These are phyloP conservation scores for Chaenogobius annularis DNA, from an alignment of 2,113 vertebrate species.

Conservation along the genomic window DNA sequence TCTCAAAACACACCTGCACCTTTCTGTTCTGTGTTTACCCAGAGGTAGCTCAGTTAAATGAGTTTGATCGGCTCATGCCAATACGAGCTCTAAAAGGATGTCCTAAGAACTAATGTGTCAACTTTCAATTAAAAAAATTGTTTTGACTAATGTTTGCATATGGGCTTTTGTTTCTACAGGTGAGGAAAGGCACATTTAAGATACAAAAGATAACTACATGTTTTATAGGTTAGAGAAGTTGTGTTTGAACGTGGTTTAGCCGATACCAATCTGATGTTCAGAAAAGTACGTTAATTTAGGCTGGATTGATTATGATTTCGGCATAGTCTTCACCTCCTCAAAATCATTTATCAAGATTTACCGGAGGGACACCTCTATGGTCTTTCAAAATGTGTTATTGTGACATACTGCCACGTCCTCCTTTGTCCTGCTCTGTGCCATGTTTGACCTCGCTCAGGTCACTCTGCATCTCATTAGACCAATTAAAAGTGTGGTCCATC, in stretches of 20 bases:
- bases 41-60: slow-evolving; percentile 2
- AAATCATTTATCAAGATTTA: background rate
- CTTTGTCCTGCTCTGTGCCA: slow-evolving; percentile 34
- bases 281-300: no score
- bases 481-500: slow-evolving; percentile 53
- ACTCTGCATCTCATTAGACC: slow-evolving; percentile 64
- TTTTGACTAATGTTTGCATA: background rate
- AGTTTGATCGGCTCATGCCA: slow-evolving; percentile 15
- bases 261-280: no score
- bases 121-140: background rate
- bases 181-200: no score
- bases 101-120: background rate
- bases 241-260: no score
- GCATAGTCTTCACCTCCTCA: background rate
- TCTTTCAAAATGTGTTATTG: background rate
- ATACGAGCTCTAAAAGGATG: slow-evolving; percentile 10
- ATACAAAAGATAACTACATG: no score
- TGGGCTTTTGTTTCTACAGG: no score
- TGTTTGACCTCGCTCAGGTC: slow-evolving; percentile 51
- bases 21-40: background rate
- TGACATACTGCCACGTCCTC: slow-evolving; percentile 17
- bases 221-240: no score
- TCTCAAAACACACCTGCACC: slow-evolving; percentile 1
- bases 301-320: background rate
- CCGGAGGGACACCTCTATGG: background rate